Evolutionary conservation across 2,113 vertebrate species (phyloP).

Genomic region (Trachemys scripta): DNA sequence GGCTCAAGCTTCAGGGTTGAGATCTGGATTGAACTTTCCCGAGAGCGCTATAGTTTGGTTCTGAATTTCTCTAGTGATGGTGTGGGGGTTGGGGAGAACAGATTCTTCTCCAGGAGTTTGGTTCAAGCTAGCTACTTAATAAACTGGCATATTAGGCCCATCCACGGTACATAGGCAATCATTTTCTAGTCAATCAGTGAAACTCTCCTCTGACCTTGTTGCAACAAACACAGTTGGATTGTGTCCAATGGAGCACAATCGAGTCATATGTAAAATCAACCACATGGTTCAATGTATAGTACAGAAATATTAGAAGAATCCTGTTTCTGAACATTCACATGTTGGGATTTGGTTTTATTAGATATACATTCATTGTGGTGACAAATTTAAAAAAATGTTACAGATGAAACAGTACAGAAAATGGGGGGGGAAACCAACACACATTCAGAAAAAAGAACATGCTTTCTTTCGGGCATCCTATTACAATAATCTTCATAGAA

Average conservation of each 20-base stretch:
- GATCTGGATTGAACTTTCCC: background rate
- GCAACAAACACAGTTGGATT: background rate
- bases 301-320: background rate
- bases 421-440: background rate
- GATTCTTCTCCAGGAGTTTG: background rate
- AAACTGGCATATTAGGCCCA: background rate
- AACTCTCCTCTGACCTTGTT: background rate
- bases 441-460: background rate
- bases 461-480: accelerated
- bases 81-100: background rate
- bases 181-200: background rate
- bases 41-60: background rate
- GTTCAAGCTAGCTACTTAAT: background rate
- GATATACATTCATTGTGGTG: background rate
- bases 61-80: background rate
- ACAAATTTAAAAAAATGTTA: background rate
- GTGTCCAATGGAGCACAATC: background rate
- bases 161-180: background rate
- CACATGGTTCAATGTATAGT: background rate
- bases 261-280: background rate
- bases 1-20: background rate
- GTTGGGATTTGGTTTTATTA: background rate
- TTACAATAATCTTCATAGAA: background rate
- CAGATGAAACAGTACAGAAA: background rate
- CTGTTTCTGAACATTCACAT: background rate